A percentile compares a stretch with the other conserved stretches of the same genome.
Conservation (phyloP, 2,797 vertebrate species). For the Manis crassicaudata region DNA sequence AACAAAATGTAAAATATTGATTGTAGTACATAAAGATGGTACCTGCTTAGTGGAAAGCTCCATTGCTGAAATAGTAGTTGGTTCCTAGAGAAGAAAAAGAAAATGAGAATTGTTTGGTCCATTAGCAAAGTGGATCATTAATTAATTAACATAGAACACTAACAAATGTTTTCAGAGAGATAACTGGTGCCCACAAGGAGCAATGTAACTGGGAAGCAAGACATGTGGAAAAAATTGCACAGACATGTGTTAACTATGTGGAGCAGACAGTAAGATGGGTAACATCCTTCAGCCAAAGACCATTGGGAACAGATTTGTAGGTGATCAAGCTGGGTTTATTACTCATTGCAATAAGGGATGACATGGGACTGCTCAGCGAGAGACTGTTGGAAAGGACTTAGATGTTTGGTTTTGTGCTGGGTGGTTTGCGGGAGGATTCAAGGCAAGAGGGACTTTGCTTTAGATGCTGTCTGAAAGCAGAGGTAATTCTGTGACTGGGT, state of each 20-base stretch:
- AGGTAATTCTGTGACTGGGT: not conserved
- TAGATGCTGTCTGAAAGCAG: not conserved
- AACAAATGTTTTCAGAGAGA: not conserved
- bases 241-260: not conserved
- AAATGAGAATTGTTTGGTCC: not conserved
- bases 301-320: not conserved
- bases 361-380: not conserved
- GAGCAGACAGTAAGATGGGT: not conserved
- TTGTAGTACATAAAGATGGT: conserved; percentile 60
- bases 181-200: not conserved
- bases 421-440: not conserved
- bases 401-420: not conserved
- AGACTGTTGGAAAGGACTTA: not conserved
- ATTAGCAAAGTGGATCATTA: not conserved
- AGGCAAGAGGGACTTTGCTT: not conserved
- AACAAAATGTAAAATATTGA: not conserved
- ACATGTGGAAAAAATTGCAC: not conserved
- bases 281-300: not conserved
- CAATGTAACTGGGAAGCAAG: not conserved
- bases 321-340: not conserved
- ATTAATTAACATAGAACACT: not conserved
- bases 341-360: not conserved
- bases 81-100: conserved; percentile 88
- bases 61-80: conserved; percentile 95
- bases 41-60: conserved; percentile 99